phyloP scores from a whole-genome alignment of 2,113 vertebrate species.

The Antechinus stuartii region DNA sequence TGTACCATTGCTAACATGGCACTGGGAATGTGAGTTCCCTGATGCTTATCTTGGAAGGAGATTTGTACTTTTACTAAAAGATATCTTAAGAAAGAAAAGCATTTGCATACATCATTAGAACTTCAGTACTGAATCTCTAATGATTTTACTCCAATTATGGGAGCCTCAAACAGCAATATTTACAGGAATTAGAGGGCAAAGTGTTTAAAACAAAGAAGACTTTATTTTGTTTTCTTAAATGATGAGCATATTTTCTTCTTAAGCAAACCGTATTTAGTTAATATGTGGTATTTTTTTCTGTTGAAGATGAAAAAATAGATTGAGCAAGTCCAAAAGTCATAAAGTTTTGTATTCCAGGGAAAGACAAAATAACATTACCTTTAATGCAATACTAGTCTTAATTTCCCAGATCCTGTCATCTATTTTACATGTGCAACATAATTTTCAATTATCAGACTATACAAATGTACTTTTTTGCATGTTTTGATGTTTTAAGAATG shows the following conservation, averaged over 20 bases:
- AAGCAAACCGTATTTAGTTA: background rate
- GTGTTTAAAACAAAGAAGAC: background rate
- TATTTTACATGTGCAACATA: background rate
- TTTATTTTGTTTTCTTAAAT: background rate
- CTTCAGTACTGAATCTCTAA: background rate
- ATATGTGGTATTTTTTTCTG: conserved; percentile 25
- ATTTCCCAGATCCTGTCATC: conserved; percentile 16
- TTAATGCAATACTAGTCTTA: conserved; percentile 25
- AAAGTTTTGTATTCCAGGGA: background rate
- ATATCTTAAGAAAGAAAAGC: background rate
- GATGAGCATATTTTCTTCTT: background rate
- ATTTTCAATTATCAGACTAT: conserved; percentile 3
- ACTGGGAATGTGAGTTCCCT: background rate
- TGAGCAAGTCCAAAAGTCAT: background rate
- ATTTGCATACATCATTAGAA: conserved; percentile 19
- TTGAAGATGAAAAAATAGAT: background rate
- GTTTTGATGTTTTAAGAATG: background rate
- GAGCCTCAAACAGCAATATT: background rate
- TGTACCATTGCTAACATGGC: background rate
- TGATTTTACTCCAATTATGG: conserved; percentile 17
- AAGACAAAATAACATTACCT: background rate
- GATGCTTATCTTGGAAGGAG: conserved; percentile 21
- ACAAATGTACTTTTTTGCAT: conserved; percentile 3
- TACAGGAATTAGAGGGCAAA: conserved; percentile 37
- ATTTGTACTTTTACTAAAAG: conserved; percentile 1